A percentile compares a stretch with the other conserved stretches of the same genome.
These are phyloP conservation scores for Eumacrocentrus americanus DNA, from an alignment of 2,888 invertebrate species.

Conservation along the genomic window DNA sequence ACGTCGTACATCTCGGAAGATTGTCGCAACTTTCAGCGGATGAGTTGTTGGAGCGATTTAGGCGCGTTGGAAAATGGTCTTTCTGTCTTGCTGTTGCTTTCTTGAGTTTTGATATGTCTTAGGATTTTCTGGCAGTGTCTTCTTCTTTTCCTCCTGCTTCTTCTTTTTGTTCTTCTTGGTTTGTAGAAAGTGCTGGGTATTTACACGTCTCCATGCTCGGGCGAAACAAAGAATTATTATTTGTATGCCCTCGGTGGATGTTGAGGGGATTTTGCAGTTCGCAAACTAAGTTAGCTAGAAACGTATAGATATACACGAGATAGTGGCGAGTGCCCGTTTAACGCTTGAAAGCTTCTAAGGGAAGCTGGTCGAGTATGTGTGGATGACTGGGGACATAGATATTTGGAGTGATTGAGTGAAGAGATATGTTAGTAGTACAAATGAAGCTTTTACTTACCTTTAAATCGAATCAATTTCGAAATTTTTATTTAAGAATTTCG, in stretches of 20 bases:
- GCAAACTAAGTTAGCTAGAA: too few relatives aligned
- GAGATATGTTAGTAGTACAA: too few relatives aligned
- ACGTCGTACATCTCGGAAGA: conserved; percentile 56
- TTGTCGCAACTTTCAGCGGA: conserved; percentile 59
- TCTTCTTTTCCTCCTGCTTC: conserved; percentile 17
- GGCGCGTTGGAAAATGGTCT: conserved; percentile 44
- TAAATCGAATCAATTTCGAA: too few relatives aligned
- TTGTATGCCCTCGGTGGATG: conserved; percentile 47
- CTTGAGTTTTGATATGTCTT: conserved; percentile 20
- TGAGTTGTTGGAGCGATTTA: conserved; percentile 61
- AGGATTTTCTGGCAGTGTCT: conserved; percentile 27
- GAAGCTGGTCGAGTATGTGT: too few relatives aligned
- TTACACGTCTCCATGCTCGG: conserved; percentile 53
- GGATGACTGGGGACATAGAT: too few relatives aligned
- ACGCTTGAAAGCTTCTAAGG: too few relatives aligned
- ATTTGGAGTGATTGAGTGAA: too few relatives aligned
- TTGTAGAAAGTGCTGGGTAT: conserved; percentile 47
- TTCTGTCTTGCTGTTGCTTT: conserved; percentile 30
- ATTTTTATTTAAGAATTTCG: too few relatives aligned
- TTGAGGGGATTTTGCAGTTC: conserved; percentile 60
- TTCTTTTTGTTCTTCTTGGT: too few relatives aligned
- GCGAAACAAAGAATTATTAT: conserved; percentile 58
- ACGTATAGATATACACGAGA: too few relatives aligned
- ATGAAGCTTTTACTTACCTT: too few relatives aligned
- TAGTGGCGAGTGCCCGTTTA: too few relatives aligned